Conservation (phyloP, 1,140 invertebrate species). For the Drosophila tropicalis region DNA sequence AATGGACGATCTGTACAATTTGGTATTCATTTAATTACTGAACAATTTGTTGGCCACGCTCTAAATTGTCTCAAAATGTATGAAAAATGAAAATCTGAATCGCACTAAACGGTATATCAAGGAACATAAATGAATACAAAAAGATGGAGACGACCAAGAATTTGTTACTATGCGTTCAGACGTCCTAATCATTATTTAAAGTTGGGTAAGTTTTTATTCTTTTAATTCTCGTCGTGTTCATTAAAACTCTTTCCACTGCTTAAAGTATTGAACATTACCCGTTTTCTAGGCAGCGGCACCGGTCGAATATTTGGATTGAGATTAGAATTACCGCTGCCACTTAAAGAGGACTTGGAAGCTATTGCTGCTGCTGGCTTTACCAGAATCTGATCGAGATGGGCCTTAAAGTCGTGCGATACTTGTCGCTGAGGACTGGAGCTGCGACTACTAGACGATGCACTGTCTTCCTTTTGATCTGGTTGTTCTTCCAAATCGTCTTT, state of each 20-base stretch:
- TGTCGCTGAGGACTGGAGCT: constrained; percentile 39
- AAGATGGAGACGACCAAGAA: no score
- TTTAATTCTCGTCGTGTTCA: constrained; percentile 24
- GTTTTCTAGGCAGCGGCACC: constrained; percentile 71
- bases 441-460: constrained; percentile 17
- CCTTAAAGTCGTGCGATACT: constrained; percentile 54
- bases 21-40: no score
- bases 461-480: neutral
- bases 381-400: constrained; percentile 64
- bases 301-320: constrained; percentile 27
- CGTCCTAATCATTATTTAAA: no score
- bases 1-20: no score
- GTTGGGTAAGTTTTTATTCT: no score
- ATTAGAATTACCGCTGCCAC: neutral
- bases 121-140: no score
- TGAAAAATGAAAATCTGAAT: no score
- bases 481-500: constrained; percentile 16
- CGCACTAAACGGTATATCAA: no score
- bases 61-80: no score
- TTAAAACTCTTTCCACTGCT: constrained; percentile 34
- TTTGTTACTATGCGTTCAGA: no score
- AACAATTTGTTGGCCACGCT: no score
- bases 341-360: constrained; percentile 27
- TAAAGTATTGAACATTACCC: constrained; percentile 75
- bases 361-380: constrained; percentile 58